A percentile compares a stretch with the other conserved stretches of the same genome.
Evolutionary conservation across 1,140 invertebrate genomes (phyloP).

Genomic region (Plodia interpunctella): DNA sequence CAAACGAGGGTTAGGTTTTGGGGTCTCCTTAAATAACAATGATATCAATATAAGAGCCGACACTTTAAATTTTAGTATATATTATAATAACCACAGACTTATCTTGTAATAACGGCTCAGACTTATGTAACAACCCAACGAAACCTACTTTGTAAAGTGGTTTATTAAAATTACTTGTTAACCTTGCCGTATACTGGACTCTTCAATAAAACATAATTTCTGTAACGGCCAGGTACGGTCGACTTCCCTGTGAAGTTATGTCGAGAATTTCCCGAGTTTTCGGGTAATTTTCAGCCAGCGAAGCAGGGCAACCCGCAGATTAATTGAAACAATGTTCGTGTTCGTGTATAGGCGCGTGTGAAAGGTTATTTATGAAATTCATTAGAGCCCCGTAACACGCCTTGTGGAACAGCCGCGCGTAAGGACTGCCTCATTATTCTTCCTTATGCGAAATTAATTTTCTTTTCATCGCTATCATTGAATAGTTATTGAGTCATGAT

Average conservation of each 20-base stretch:
- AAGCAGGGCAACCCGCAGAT: conserved; percentile 14
- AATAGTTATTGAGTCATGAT: not conserved
- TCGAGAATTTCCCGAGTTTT: conserved; percentile 9
- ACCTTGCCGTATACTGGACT: not conserved
- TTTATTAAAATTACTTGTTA: not conserved
- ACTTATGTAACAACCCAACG: too few species aligned
- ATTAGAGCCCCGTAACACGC: conserved; percentile 21
- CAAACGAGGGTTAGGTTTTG: too few species aligned
- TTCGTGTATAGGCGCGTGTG: conserved; percentile 17
- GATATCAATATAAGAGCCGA: too few species aligned
- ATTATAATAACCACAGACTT: too few species aligned
- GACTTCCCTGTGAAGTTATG: conserved; percentile 7
- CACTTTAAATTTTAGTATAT: too few species aligned
- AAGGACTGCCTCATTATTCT: not conserved
- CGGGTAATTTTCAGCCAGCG: conserved; percentile 3
- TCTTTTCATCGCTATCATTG: not conserved
- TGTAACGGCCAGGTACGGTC: not conserved
- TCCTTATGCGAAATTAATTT: conserved; percentile 4
- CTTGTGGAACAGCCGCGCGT: conserved; percentile 1
- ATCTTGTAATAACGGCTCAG: too few species aligned
- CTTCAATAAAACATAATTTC: conserved; percentile 8
- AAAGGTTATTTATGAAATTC: conserved; percentile 32
- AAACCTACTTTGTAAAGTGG: not conserved
- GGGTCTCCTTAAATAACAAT: too few species aligned
- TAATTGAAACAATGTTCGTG: conserved; percentile 29